Percentiles rank a stretch among this genome's conserved stretches.
Evolutionary conservation across 2,113 vertebrate species (phyloP).

Genomic region (Falco punctatus): DNA sequence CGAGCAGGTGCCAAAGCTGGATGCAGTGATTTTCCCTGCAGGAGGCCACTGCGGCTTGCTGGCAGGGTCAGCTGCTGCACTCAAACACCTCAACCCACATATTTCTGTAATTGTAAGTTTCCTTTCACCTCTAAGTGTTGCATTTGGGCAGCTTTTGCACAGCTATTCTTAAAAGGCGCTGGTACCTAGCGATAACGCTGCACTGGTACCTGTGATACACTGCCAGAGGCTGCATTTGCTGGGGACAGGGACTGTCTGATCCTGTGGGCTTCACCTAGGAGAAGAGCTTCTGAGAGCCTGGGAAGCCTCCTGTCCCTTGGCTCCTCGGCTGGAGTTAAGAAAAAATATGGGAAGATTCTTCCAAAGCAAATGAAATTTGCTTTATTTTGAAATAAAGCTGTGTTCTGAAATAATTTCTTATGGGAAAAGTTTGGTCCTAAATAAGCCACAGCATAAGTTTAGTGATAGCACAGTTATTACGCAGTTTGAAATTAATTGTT

Average conservation of each 20-base stretch:
- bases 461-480: not conserved
- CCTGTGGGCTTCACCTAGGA: not conserved
- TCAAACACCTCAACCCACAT: slow-evolving; percentile 87
- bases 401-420: not conserved
- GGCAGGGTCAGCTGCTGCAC: slow-evolving; percentile 83
- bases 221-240: not conserved
- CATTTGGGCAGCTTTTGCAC: not conserved
- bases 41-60: slow-evolving; percentile 85
- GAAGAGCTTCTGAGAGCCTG: not conserved
- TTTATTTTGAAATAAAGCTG: not conserved
- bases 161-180: not conserved
- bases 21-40: slow-evolving; percentile 86
- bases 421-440: not conserved
- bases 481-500: not conserved
- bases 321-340: not conserved
- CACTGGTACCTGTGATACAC: not conserved
- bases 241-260: not conserved
- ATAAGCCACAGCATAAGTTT: not conserved
- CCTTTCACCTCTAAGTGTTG: not conserved
- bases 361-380: not conserved
- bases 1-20: slow-evolving; percentile 87
- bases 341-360: not conserved
- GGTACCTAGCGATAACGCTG: not conserved
- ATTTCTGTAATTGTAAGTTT: slow-evolving; percentile 86
- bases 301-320: not conserved